Conservation (phyloP, 1,140 invertebrate genomes). For the Lepidurus arcticus region DNA sequence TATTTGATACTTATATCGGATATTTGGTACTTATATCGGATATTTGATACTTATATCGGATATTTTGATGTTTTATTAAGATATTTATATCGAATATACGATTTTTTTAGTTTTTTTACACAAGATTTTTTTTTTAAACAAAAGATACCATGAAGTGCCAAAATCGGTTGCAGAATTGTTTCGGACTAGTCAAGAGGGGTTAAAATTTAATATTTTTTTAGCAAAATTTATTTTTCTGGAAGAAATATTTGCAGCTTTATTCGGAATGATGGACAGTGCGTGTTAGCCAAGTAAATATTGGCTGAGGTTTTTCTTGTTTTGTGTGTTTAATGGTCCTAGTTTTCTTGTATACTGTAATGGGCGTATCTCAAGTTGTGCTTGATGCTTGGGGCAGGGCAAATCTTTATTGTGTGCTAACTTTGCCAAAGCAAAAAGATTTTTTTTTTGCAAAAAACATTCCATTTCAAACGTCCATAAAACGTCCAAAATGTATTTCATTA, state of each 20-base stretch:
- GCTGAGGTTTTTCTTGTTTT: background rate
- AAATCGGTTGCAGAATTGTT: background rate
- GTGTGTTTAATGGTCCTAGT: background rate
- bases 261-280: background rate
- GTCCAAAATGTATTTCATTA: too few species aligned
- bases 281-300: background rate
- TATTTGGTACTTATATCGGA: too few species aligned
- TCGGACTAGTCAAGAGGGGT: background rate
- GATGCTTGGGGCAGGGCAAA: background rate
- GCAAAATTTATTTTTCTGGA: too few species aligned
- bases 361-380: slow-evolving; percentile 18
- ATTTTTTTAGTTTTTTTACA: too few species aligned
- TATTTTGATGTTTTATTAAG: too few species aligned
- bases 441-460: background rate
- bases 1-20: too few species aligned
- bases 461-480: background rate
- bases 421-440: background rate
- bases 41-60: too few species aligned
- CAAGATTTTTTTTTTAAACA: background rate
- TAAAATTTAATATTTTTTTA: too few species aligned
- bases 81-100: too few species aligned
- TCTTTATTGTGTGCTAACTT: background rate
- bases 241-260: too few species aligned
- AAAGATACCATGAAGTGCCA: background rate
- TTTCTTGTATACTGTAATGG: slow-evolving; percentile 10